phyloP scores from a whole-genome alignment of 2,888 invertebrate genomes.

The Teleiodes luculella region DNA sequence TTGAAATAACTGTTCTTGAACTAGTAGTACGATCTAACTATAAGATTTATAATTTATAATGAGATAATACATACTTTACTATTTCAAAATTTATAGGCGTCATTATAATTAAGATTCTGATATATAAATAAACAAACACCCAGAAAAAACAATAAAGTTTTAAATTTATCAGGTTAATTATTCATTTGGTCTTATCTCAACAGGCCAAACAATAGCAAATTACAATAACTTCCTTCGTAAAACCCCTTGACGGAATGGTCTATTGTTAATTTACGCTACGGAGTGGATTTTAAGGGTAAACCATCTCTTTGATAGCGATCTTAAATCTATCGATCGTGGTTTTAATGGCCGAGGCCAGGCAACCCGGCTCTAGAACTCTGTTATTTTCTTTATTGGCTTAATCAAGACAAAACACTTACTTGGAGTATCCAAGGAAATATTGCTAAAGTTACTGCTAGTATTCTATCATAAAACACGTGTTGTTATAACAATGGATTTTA shows the following conservation, averaged over 20 bases:
- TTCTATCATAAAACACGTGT: too few relatives aligned
- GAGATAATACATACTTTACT: too few relatives aligned
- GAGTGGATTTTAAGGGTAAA: conserved; percentile 3
- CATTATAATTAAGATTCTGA: too few relatives aligned
- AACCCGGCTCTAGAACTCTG: not conserved
- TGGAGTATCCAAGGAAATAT: not conserved
- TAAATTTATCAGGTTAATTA: not conserved
- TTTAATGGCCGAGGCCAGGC: not conserved
- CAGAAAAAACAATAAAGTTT: not conserved
- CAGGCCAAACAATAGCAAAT: not conserved
- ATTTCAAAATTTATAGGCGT: too few relatives aligned
- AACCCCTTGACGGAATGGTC: not conserved
- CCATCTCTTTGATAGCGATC: conserved; percentile 3
- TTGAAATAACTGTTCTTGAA: too few relatives aligned
- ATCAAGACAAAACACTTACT: not conserved
- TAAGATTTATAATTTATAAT: too few relatives aligned
- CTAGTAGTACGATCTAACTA: too few relatives aligned
- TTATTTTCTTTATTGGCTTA: not conserved
- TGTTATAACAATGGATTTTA: too few relatives aligned
- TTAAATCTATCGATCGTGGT: not conserved
- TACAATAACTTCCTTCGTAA: not conserved
- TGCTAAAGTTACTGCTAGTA: too few relatives aligned
- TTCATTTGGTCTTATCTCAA: not conserved
- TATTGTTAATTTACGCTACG: not conserved
- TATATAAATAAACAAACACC: too few relatives aligned